Percentiles rank a stretch among this genome's conserved stretches.
These are phyloP conservation scores for Andrena bucephala DNA, from an alignment of 2,888 invertebrate species.

Conservation along the genomic window DNA sequence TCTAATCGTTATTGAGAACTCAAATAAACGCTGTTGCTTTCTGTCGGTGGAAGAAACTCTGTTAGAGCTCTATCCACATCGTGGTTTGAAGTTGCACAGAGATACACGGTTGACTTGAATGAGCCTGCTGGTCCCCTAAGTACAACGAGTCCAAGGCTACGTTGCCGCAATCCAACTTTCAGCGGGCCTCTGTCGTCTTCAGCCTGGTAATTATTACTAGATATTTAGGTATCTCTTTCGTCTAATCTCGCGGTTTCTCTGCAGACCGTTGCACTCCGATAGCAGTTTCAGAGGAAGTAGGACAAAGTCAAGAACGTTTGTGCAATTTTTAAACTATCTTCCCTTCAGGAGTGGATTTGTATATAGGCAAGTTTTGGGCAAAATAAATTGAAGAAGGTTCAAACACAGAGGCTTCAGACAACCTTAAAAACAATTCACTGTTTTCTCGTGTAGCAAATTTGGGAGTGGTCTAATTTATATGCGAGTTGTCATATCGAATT, in stretches of 20 bases:
- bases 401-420: no score
- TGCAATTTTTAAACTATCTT: background rate
- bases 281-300: background rate
- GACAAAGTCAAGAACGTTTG: background rate
- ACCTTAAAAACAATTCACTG: no score
- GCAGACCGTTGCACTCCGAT: no score
- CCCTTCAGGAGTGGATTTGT: background rate
- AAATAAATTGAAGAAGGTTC: no score
- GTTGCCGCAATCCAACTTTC: conserved; percentile 77
- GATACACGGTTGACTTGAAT: conserved; percentile 35
- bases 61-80: background rate
- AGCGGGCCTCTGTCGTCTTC: conserved; percentile 64
- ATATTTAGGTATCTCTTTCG: conserved; percentile 65
- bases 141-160: conserved; percentile 79
- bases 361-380: no score
- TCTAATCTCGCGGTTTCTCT: conserved; percentile 3
- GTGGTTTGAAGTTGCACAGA: conserved; percentile 14
- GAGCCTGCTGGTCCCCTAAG: conserved; percentile 69
- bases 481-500: no score
- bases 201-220: conserved; percentile 73
- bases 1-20: background rate
- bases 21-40: background rate
- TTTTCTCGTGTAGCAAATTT: no score
- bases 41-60: background rate
- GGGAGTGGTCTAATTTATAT: no score